phyloP scores from a whole-genome alignment of 64 coral and sea anemone species.

The Actinia equina region DNA sequence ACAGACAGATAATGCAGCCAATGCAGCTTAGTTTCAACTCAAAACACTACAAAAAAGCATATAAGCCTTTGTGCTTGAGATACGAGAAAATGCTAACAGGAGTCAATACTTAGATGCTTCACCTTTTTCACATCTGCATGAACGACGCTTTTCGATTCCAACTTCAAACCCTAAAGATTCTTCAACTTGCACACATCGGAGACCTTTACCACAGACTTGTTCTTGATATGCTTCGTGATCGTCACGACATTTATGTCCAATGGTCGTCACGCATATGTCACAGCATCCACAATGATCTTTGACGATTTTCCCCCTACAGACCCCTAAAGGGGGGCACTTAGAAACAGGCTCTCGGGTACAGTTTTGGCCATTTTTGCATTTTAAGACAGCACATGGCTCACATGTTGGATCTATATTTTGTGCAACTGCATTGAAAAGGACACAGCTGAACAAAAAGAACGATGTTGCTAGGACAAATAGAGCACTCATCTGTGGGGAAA shows the following conservation, averaged over 20 bases:
- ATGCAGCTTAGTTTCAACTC: too few relatives aligned
- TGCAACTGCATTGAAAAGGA: background rate
- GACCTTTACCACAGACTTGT: conserved; percentile 35
- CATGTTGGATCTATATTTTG: background rate
- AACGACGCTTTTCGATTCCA: background rate
- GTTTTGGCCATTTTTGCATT: conserved; percentile 16
- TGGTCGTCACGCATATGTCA: conserved; percentile 56
- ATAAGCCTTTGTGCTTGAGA: too few relatives aligned
- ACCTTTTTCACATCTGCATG: conserved; percentile 73
- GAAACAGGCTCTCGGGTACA: conserved; percentile 17
- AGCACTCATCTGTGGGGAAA: background rate
- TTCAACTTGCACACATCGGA: conserved; percentile 36
- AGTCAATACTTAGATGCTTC: background rate
- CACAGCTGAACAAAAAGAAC: background rate
- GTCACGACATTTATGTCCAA: conserved; percentile 62
- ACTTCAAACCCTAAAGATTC: conserved; percentile 34
- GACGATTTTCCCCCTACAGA: conserved; percentile 56
- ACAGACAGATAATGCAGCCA: too few relatives aligned
- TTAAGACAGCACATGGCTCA: background rate
- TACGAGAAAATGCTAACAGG: too few relatives aligned
- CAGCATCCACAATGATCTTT: conserved; percentile 82
- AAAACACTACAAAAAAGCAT: too few relatives aligned
- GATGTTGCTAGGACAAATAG: background rate
- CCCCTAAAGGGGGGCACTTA: conserved; percentile 34
- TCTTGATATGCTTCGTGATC: conserved; percentile 24